Base-by-base conservation (phyloP, 2,888 invertebrate genomes). In the Rhagonycha lutea region DNA sequence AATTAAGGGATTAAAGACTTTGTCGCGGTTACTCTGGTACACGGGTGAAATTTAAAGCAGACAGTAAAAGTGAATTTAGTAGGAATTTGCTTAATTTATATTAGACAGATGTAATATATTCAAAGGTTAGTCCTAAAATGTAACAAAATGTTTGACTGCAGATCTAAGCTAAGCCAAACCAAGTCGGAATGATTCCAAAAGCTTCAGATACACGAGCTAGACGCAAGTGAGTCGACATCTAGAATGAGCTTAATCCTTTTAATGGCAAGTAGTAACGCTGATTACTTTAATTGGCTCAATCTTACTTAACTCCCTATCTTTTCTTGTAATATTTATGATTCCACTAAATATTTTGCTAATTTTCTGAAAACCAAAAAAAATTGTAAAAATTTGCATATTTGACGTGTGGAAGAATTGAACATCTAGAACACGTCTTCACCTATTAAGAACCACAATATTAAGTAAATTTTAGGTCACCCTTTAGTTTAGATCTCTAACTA, bases 201-300 rank as follows among this genome's bases (percentile, higher is more conserved):
- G 79, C 76, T 78, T 77, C 78, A 84, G 83, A 85, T 85, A 85
- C 84, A 86, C 84, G 84, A 83, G 82, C 82, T 79, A 84, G 85
- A 86, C 83, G 84, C 85, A 82, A 81, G 78, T 77, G 86, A 86
- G 85, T 85, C 86, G 86, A 86, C 86, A 85, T 85, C 84, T 82
- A 84, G 84, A 84, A 84, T 82, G 82, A 83, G 83, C 84, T 90
- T 91, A 92, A 92, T 91, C 91, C 91, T 89, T 90, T 91, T 91
- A 91, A 91, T 90, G 90, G 91, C 90, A 90, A 86, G 91, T 91
- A 91, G 91, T 90, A 91, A 90, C 90, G 90, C 90, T 90, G 91
- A 91, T 91, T 91, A 91, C 91, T 91, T 91, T 91, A 91, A 91
- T 91, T 91, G 91, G 91, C 90, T 90, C 90, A 90, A 90, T 90